Percentiles rank a stretch among this genome's conserved stretches.
Conservation (phyloP, 53 echinoderm and acorn worm genomes). For the Crossaster papposus region DNA sequence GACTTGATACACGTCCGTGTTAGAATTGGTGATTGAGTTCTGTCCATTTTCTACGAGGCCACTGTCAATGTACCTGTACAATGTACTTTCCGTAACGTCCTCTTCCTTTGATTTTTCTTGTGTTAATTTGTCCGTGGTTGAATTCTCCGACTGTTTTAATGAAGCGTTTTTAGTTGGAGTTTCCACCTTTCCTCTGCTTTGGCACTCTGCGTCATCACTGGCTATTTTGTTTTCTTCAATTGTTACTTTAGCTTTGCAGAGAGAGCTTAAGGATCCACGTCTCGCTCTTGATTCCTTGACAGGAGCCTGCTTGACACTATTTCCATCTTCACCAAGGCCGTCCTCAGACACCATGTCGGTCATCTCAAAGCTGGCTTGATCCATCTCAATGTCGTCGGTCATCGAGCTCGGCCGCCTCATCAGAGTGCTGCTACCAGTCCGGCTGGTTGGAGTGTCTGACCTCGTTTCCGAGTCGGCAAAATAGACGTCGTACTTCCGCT, state of each 20-base stretch:
- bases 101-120: background rate
- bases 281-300: conserved; percentile 14
- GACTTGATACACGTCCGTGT: background rate
- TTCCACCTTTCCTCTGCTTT: conserved; percentile 8
- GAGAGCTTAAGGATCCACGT: conserved; percentile 29
- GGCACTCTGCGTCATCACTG: conserved; percentile 42
- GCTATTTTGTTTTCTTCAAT: conserved; percentile 37
- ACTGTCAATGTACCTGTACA: background rate
- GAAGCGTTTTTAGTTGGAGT: conserved; percentile 21
- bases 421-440: conserved; percentile 40
- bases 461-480: conserved; percentile 52
- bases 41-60: conserved; percentile 4
- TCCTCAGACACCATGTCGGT: conserved; percentile 63
- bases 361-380: conserved; percentile 50
- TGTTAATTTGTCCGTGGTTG: conserved; percentile 8
- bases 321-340: conserved; percentile 52
- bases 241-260: conserved; percentile 9
- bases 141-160: background rate
- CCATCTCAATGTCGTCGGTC: conserved; percentile 45
- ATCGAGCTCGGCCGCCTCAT: conserved; percentile 45
- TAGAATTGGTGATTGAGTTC: conserved; percentile 1
- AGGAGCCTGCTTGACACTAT: conserved; percentile 18
- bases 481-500: conserved; percentile 36
- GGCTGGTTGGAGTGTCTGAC: conserved; percentile 16
- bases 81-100: conserved; percentile 36